phyloP scores from a whole-genome alignment of 1,140 invertebrate genomes.

The Bombus affinis region DNA sequence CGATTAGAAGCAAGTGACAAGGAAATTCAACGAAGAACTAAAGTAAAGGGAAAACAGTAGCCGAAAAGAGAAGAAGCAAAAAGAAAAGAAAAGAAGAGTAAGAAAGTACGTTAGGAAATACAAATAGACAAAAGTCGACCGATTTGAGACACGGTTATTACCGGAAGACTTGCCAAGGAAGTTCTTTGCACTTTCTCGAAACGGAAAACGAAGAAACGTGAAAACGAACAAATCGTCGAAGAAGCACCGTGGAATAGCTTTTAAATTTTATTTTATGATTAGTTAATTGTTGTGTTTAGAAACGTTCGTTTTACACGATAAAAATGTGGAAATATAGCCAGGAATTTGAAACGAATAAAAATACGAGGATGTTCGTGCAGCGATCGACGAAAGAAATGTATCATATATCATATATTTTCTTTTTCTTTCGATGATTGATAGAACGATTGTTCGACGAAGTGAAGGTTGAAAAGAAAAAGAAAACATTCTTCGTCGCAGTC shows the following conservation, averaged over 20 bases:
- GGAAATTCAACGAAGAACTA: neutral
- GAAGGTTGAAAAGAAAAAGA: neutral
- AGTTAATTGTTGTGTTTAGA: neutral
- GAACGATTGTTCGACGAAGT: neutral
- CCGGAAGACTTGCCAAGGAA: neutral
- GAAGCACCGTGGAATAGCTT: neutral
- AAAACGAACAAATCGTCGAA: neutral
- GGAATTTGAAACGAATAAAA: slow-evolving; percentile 11
- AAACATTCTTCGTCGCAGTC: neutral
- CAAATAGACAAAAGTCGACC: neutral
- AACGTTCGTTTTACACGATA: slow-evolving; percentile 27
- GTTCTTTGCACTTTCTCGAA: neutral
- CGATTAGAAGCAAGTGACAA: neutral
- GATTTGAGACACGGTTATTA: neutral
- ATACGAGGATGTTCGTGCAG: slow-evolving; percentile 11
- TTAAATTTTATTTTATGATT: slow-evolving; percentile 6
- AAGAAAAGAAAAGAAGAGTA: neutral
- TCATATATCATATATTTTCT: neutral
- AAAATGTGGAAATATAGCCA: slow-evolving; percentile 6
- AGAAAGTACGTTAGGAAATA: neutral
- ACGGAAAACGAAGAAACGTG: neutral
- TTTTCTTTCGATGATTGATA: neutral
- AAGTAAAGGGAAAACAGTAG: neutral
- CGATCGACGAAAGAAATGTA: neutral
- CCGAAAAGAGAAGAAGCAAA: neutral